Conservation (phyloP, 2,888 invertebrate genomes). For the Phragmatobia fuliginosa region DNA sequence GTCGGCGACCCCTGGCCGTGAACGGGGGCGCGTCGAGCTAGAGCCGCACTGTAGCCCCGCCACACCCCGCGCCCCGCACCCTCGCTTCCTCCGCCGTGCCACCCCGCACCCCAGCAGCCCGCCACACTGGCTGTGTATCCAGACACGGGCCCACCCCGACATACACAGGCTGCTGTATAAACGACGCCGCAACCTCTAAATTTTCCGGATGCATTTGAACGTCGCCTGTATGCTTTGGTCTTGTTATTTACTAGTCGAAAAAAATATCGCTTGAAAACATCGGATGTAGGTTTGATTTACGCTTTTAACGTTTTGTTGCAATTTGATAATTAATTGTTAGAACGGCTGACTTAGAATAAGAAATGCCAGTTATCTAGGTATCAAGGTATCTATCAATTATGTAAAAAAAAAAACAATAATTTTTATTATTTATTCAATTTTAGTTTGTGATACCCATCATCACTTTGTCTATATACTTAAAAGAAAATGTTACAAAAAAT, state of each 20-base stretch:
- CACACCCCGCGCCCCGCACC: constrained; percentile 34
- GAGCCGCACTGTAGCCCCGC: constrained; percentile 55
- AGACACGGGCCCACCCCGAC: constrained; percentile 69
- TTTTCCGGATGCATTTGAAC: constrained; percentile 44
- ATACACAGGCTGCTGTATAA: constrained; percentile 51
- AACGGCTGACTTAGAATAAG: background rate
- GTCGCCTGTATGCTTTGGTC: constrained; percentile 23
- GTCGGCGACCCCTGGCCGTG: constrained; percentile 87
- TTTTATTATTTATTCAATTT: background rate
- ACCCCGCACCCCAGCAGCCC: constrained; percentile 38
- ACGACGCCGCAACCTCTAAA: constrained; percentile 28
- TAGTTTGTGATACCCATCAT: background rate
- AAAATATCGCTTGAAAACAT: background rate
- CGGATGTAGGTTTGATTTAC: background rate
- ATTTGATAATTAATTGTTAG: background rate
- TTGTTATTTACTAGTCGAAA: constrained; percentile 2
- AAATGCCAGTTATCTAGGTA: background rate
- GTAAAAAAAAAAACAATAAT: background rate
- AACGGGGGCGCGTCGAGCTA: constrained; percentile 79
- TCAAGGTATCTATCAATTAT: background rate
- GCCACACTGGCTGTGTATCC: constrained; percentile 25
- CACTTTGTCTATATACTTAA: background rate
- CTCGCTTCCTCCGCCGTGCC: constrained; percentile 27
- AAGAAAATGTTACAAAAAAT: background rate
- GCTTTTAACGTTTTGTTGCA: background rate